Evolutionary conservation across 2,113 vertebrate species (phyloP).

Genomic region (Opisthocomus hoazin): DNA sequence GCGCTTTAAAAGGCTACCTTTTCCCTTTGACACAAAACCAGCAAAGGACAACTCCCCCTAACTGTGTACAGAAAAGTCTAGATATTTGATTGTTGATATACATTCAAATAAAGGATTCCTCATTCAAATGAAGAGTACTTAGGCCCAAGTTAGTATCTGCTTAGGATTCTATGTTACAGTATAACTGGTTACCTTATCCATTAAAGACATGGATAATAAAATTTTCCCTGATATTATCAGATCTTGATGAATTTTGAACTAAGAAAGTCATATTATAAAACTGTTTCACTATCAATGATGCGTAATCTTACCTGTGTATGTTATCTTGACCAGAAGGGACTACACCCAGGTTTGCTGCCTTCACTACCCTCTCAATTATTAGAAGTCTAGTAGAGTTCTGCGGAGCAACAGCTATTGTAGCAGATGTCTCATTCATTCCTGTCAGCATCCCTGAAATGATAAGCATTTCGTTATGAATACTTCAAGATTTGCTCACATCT

Average conservation of each 20-base stretch:
- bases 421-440: slow-evolving; percentile 93
- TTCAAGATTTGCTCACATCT: not conserved
- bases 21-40: not conserved
- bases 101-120: not conserved
- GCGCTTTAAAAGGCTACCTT: not conserved
- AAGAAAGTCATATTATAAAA: not conserved
- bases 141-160: not conserved
- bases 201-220: not conserved
- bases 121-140: not conserved
- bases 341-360: slow-evolving; percentile 84
- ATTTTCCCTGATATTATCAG: not conserved
- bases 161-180: not conserved
- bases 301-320: slow-evolving; percentile 80
- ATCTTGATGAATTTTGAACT: not conserved
- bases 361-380: slow-evolving; percentile 81
- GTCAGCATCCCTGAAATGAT: slow-evolving; percentile 81
- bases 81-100: not conserved
- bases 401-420: slow-evolving; percentile 76
- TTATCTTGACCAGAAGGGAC: slow-evolving; percentile 82
- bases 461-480: not conserved
- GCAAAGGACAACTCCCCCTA: not conserved
- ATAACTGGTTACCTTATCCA: not conserved
- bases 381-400: slow-evolving; percentile 74
- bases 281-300: not conserved
- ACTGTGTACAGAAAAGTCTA: not conserved